phyloP scores from a whole-genome alignment of 2,797 vertebrate genomes.

The Ispidina lecontei region DNA sequence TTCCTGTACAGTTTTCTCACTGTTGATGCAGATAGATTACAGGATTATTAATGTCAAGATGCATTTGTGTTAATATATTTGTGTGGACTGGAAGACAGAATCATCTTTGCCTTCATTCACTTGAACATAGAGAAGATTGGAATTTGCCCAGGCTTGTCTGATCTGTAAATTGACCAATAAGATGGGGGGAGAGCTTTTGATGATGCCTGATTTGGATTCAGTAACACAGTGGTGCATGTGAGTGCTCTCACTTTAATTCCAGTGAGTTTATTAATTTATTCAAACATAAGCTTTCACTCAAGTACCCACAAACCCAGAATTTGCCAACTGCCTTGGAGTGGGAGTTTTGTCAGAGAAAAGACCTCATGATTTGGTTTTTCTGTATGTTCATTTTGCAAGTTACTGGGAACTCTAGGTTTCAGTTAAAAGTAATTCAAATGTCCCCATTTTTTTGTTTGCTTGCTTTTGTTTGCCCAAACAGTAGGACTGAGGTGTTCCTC shows the following conservation, averaged over 20 bases:
- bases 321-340: not conserved
- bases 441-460: no score
- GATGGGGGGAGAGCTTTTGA: not conserved
- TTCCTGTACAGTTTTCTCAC: not conserved
- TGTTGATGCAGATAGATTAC: not conserved
- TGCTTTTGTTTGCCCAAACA: not conserved
- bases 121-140: not conserved
- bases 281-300: not conserved
- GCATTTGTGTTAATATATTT: not conserved
- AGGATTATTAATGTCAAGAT: not conserved
- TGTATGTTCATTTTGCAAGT: not conserved
- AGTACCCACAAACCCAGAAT: not conserved
- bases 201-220: not conserved
- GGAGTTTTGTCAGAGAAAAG: not conserved
- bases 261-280: not conserved
- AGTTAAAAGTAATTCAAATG: not conserved
- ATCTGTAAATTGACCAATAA: not conserved
- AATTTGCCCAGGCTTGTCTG: not conserved
- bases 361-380: not conserved
- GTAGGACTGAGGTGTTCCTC: not conserved
- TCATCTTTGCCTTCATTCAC: not conserved
- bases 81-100: not conserved
- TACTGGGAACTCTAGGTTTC: not conserved
- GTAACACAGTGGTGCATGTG: not conserved
- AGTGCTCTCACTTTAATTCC: not conserved